phyloP scores from a whole-genome alignment of 37 sponge, comb jelly and placozoan species.

The Geodia barretti region DNA sequence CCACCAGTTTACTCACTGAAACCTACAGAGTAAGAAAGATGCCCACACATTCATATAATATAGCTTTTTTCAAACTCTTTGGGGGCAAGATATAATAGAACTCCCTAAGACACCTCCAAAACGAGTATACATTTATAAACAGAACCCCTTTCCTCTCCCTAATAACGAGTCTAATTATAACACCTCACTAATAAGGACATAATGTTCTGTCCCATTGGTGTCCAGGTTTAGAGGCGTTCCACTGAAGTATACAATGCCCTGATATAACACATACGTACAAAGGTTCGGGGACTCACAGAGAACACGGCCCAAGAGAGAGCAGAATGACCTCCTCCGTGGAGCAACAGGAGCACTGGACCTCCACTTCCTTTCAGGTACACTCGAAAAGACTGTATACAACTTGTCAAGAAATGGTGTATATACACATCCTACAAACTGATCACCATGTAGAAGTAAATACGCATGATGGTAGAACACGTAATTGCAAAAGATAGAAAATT shows the following conservation, averaged over 20 bases:
- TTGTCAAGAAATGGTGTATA: conserved; percentile 6
- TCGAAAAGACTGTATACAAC: conserved; percentile 53
- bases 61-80: background rate
- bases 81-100: background rate
- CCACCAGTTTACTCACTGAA: conserved; percentile 24
- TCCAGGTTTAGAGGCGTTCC: too few species aligned
- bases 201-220: too few species aligned
- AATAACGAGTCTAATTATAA: too few species aligned
- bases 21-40: conserved; percentile 26
- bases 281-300: conserved; percentile 74
- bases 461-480: background rate
- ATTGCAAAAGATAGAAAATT: background rate
- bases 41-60: background rate
- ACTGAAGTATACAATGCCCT: too few species aligned
- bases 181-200: too few species aligned
- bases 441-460: background rate
- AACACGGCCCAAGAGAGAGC: conserved; percentile 95
- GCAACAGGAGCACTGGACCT: conserved; percentile 86
- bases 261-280: too few species aligned
- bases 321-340: conserved; percentile 98
- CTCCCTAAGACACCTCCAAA: background rate
- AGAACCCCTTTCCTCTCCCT: too few species aligned
- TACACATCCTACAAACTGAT: background rate
- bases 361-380: conserved; percentile 78
- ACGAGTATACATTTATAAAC: background rate